A percentile compares a stretch with the other conserved stretches of the same genome.
These are phyloP conservation scores for Phymatocera aterrima DNA, from an alignment of 2,888 invertebrate species.

Conservation along the genomic window DNA sequence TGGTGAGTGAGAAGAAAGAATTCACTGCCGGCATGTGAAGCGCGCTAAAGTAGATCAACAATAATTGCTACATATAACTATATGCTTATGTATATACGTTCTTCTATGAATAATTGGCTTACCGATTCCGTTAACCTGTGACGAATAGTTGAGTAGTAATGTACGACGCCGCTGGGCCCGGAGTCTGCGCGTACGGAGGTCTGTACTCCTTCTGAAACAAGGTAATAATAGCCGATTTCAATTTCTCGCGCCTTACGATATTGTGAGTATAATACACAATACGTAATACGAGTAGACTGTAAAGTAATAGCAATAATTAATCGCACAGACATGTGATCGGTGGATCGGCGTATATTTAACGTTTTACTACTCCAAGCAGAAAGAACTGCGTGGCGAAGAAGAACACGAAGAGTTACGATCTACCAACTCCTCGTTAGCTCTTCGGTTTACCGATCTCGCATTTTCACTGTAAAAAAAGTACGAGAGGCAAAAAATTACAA, in stretches of 20 bases:
- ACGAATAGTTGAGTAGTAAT: slow-evolving; percentile 50
- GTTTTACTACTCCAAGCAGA: not conserved
- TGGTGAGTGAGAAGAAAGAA: no score
- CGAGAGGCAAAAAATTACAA: not conserved
- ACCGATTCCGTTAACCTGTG: slow-evolving; percentile 36
- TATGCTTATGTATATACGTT: no score
- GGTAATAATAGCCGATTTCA: not conserved
- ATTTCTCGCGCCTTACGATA: no score
- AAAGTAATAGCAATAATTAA: not conserved
- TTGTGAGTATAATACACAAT: not conserved
- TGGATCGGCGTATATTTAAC: not conserved
- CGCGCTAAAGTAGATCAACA: no score
- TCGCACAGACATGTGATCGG: not conserved
- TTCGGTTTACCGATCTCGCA: slow-evolving; percentile 9
- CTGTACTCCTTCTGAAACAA: slow-evolving; percentile 62
- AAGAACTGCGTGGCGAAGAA: not conserved
- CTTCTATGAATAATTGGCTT: not conserved
- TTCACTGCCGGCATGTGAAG: no score
- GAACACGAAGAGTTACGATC: not conserved
- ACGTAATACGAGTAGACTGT: not conserved
- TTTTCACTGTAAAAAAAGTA: not conserved
- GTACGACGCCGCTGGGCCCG: slow-evolving; percentile 60
- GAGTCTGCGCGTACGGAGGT: slow-evolving; percentile 52
- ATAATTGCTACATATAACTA: no score
- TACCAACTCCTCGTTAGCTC: slow-evolving; percentile 9